phyloP scores from a whole-genome alignment of 2,888 invertebrate species.

The Dromius quadrimaculatus region DNA sequence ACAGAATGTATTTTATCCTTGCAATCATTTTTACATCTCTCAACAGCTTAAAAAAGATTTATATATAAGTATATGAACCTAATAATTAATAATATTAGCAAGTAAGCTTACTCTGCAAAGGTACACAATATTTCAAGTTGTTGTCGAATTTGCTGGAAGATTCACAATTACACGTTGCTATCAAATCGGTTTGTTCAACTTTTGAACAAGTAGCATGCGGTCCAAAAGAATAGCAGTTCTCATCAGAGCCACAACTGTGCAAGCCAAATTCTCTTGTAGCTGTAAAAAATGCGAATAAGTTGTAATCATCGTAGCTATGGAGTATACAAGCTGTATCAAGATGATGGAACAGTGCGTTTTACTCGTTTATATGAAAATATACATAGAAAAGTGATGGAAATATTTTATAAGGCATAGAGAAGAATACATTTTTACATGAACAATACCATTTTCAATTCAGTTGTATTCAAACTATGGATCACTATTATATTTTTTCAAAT shows the following conservation, averaged over 20 bases:
- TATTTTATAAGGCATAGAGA: too few relatives aligned
- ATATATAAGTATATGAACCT: neutral
- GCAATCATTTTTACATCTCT: slow-evolving; percentile 3
- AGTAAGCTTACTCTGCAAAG: neutral
- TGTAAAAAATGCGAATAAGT: too few relatives aligned
- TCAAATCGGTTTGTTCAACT: neutral
- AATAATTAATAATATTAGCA: neutral
- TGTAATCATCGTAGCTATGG: too few relatives aligned
- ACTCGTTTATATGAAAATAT: too few relatives aligned
- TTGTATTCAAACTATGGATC: too few relatives aligned
- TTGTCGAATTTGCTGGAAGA: neutral
- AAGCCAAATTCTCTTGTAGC: slow-evolving; percentile 4
- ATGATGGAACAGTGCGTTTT: too few relatives aligned
- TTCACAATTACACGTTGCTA: neutral
- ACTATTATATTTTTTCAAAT: too few relatives aligned
- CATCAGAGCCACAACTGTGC: slow-evolving; percentile 9
- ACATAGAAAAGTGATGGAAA: too few relatives aligned
- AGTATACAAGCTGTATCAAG: too few relatives aligned
- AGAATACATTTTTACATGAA: too few relatives aligned
- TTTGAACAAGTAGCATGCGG: neutral
- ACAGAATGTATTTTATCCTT: slow-evolving; percentile 2
- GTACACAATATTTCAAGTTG: neutral
- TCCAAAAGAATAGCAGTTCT: slow-evolving; percentile 12
- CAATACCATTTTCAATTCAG: too few relatives aligned
- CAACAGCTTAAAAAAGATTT: neutral